Base-by-base conservation (phyloP, 2,113 vertebrate species). In the Protobothrops flavoviridis region DNA sequence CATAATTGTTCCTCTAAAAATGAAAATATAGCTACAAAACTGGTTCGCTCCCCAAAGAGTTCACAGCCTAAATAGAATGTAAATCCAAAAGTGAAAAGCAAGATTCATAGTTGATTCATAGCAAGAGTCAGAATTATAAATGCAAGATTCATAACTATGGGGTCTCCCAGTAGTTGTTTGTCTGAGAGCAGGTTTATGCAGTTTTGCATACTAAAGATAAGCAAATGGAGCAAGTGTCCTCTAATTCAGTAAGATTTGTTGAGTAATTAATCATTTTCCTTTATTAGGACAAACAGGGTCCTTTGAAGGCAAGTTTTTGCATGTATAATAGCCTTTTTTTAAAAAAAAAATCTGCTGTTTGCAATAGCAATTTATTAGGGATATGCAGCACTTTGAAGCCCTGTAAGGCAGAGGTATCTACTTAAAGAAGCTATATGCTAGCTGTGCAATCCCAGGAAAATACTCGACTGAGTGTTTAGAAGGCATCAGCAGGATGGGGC, bases 271-370 rank as follows among this genome's bases (percentile, higher is more conserved):
- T 69, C 69, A 12, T 5, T 29, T 59, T 13, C 56, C 23, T 17
- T 52, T 7, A 92, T 85, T 39, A 50, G 15, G 17, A 55, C 3
- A 89, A 92, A 48, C 33, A 3, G 5, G 24, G 21, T 15, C 8
- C 39, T 85, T 85, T 89, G 24, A 85, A 88, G 55, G 24, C 17
- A 59, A 45, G 26, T 4, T 61, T 91, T 89, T 26, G 39, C 88
- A 26, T 92, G 56, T 94, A 17, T 24, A 94, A 88, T 21, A 89
- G n/a, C 33, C n/a, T 59, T 94, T 93, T 50, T 29, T 92, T 87
- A 93, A 1, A 90, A 95, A 69, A 90, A 53, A 3, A 91, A 17
- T 17, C 33, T 7, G 45, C 10, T n/a, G 15, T 88, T 88, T 55
- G 21, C 29, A 86, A 48, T 26, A 86, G 39, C 45, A 48, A 86